Conservation (phyloP, 2,888 invertebrate genomes). For the Nematopogon swammerdamellus region DNA sequence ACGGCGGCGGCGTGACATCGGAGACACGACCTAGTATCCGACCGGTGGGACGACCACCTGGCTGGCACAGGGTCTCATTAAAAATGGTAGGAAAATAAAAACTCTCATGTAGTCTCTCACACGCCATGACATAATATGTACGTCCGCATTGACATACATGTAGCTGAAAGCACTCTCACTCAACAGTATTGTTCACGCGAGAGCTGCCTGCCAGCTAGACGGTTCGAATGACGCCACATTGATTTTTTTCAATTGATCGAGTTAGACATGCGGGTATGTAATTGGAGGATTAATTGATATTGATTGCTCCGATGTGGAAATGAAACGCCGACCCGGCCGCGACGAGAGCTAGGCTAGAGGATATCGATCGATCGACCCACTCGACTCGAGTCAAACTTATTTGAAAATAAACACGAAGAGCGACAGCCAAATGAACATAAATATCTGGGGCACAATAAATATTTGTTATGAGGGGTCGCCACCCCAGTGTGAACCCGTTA, state of each 20-base stretch:
- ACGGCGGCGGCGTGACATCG: background rate
- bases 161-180: background rate
- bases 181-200: background rate
- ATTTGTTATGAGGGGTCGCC: background rate
- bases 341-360: too few species aligned
- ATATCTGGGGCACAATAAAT: background rate
- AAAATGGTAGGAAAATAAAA: too few species aligned
- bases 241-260: background rate
- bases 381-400: too few species aligned
- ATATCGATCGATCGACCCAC: background rate
- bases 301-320: conserved; percentile 13
- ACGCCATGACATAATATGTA: background rate
- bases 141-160: background rate
- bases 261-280: conserved; percentile 33
- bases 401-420: background rate
- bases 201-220: background rate
- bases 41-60: background rate
- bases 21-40: background rate
- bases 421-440: background rate
- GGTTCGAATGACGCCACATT: background rate
- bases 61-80: background rate
- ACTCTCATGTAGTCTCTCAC: too few species aligned
- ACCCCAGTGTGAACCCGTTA: background rate
- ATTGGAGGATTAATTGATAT: conserved; percentile 37
- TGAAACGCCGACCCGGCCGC: background rate